Percentiles rank a stretch among this genome's conserved stretches.
Conservation (phyloP, 64 coral and sea anemone species). For the Astreopora myriophthalma region DNA sequence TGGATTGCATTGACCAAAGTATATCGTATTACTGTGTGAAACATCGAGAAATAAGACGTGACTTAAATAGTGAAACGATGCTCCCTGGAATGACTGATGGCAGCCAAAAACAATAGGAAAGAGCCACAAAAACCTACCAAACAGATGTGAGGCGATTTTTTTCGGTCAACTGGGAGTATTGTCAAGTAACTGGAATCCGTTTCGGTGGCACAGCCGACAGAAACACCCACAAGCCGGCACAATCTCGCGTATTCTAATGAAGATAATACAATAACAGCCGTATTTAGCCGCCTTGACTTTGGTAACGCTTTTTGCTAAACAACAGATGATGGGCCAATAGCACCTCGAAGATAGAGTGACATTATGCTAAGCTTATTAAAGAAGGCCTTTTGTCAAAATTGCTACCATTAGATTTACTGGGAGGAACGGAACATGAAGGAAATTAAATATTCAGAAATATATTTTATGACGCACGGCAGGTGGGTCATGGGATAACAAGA, state of each 20-base stretch:
- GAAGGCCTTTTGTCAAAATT: background rate
- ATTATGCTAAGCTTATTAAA: background rate
- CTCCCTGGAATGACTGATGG: too few species aligned
- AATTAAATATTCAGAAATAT: constrained; percentile 2
- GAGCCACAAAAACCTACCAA: background rate
- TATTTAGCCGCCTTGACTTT: background rate
- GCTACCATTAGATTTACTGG: background rate
- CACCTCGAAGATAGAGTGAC: background rate
- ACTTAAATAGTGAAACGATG: background rate
- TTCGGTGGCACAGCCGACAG: background rate
- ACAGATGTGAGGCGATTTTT: background rate
- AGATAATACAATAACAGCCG: background rate
- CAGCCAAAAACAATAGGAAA: background rate
- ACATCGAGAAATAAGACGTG: background rate
- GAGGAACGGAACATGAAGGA: background rate
- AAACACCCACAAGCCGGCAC: background rate
- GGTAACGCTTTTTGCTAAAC: constrained; percentile 2
- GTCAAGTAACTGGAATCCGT: background rate
- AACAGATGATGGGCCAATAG: background rate
- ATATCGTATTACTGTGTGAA: background rate
- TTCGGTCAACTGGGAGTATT: background rate
- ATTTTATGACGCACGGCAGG: background rate
- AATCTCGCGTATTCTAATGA: background rate
- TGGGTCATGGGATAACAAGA: background rate
- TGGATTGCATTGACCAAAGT: background rate